Conservation (phyloP, 2,113 vertebrate genomes). For the Phaetusa simplex region DNA sequence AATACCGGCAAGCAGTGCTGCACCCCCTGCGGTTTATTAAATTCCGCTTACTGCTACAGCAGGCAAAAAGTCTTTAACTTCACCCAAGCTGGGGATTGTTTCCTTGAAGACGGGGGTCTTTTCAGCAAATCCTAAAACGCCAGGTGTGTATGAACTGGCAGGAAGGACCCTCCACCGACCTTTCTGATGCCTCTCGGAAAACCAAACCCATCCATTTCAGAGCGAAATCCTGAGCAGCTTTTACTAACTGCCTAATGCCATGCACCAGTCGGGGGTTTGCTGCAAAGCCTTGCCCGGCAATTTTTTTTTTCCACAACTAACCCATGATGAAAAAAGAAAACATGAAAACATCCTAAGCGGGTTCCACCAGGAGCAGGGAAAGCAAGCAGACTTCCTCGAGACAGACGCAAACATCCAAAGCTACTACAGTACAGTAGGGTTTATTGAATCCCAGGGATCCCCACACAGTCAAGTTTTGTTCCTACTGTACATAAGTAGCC, state of each 20-base stretch:
- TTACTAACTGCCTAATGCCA: background rate
- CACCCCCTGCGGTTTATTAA: background rate
- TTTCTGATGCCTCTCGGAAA: background rate
- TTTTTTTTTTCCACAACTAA: background rate
- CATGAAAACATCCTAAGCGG: background rate
- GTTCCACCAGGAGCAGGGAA: background rate
- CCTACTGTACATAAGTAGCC: background rate
- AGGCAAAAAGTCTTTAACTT: background rate
- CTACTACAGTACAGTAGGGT: background rate
- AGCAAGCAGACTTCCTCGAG: background rate
- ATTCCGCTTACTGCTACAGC: background rate
- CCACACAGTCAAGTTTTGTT: background rate
- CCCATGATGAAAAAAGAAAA: background rate
- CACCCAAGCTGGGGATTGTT: background rate
- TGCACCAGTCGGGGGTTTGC: background rate
- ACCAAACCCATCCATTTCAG: background rate
- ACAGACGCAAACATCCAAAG: background rate
- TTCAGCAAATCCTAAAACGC: background rate
- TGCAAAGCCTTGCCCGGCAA: background rate
- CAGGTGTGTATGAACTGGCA: background rate
- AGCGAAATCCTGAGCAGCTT: background rate
- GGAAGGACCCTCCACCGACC: accelerated
- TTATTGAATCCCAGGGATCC: background rate
- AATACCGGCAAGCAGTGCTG: background rate
- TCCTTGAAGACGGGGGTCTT: background rate